Conservation (phyloP, 2,888 invertebrate genomes). For the Lasioglossum malachurum region DNA sequence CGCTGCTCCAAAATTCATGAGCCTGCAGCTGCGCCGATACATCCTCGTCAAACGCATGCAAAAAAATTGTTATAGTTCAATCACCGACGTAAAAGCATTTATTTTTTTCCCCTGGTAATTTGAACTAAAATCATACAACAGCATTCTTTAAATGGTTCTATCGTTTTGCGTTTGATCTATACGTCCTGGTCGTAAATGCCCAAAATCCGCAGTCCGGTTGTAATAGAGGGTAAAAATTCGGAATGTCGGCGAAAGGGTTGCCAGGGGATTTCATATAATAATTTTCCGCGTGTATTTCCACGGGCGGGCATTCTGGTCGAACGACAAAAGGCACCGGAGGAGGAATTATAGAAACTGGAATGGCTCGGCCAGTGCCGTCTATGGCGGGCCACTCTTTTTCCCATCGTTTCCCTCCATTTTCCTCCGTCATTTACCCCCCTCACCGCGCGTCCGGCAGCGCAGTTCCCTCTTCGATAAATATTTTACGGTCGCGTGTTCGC, state of each 20-base stretch:
- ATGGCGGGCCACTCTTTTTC: not conserved
- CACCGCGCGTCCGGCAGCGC: not conserved
- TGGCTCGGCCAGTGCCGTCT: not conserved
- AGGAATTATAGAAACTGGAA: slow-evolving; percentile 1
- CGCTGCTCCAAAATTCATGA: not conserved
- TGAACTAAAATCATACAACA: too few species aligned
- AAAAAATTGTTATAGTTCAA: too few species aligned
- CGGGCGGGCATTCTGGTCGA: not conserved
- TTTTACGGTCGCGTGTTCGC: slow-evolving; percentile 56
- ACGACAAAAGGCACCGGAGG: not conserved
- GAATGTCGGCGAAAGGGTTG: not conserved
- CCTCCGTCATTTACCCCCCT: not conserved
- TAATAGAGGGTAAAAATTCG: not conserved
- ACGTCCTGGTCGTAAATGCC: not conserved
- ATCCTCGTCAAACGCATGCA: not conserved
- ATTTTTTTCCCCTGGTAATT: too few species aligned
- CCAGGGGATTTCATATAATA: not conserved
- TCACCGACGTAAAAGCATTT: too few species aligned
- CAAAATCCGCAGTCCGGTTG: not conserved
- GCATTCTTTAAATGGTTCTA: not conserved
- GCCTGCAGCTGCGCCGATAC: too few species aligned
- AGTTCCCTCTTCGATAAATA: slow-evolving; percentile 42
- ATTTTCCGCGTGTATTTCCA: slow-evolving; percentile 1
- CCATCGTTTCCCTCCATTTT: not conserved
- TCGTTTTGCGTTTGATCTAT: too few species aligned